Evolutionary conservation across 2,113 vertebrate species (phyloP).

Genomic region (Saiga tatarica): DNA sequence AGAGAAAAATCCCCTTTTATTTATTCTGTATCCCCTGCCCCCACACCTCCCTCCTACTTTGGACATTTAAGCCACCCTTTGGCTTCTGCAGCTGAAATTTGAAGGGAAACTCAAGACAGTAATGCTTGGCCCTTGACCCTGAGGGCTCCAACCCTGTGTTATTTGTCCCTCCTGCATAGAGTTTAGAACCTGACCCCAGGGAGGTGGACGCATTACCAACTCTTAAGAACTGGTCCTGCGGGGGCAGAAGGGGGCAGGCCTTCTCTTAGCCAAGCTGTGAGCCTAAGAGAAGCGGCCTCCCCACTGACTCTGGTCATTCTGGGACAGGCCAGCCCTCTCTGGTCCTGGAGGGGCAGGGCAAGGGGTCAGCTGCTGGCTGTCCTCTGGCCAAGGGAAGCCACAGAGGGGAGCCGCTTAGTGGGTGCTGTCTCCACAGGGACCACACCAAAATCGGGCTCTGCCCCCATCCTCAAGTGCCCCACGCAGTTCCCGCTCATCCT

Average conservation of each 20-base stretch:
- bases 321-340: not conserved
- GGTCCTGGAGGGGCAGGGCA: not conserved
- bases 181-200: not conserved
- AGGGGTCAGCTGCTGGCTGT: not conserved
- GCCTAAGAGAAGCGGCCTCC: not conserved
- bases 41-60: not conserved
- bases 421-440: slow-evolving; percentile 79
- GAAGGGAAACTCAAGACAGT: slow-evolving; percentile 37
- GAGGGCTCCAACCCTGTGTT: not conserved
- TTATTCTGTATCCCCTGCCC: not conserved
- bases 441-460: slow-evolving; percentile 82
- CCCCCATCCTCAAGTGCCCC: slow-evolving; percentile 89
- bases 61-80: slow-evolving; percentile 50
- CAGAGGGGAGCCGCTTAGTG: not conserved
- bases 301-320: not conserved
- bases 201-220: not conserved
- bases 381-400: not conserved
- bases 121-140: not conserved
- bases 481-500: slow-evolving; percentile 91
- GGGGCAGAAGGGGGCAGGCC: not conserved
- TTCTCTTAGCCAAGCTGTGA: not conserved
- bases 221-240: not conserved
- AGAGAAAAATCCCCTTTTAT: slow-evolving; percentile 38
- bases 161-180: not conserved
- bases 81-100: not conserved